Evolutionary conservation across 2,888 invertebrate genomes (phyloP).

Genomic region (Drosophila meridionalis): DNA sequence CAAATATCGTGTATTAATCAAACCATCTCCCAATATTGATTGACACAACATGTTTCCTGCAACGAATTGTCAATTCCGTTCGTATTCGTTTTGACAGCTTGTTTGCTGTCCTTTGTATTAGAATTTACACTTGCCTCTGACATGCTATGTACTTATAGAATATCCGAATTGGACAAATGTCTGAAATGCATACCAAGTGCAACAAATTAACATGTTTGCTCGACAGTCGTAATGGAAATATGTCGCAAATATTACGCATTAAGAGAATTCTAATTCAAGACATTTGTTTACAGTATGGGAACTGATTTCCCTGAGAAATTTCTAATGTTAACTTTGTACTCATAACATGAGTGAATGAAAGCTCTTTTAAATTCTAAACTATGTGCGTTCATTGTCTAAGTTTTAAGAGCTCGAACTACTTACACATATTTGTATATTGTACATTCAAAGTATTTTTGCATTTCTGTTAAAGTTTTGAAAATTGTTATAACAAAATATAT

Average conservation of each 20-base stretch:
- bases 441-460: conserved; percentile 30
- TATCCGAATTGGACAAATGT: conserved; percentile 3
- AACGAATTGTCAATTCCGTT: conserved; percentile 12
- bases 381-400: conserved; percentile 1
- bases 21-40: conserved; percentile 9
- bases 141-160: conserved; percentile 28
- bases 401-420: conserved; percentile 2
- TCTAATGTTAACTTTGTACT: background rate
- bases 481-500: conserved; percentile 16
- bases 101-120: conserved; percentile 4
- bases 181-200: background rate
- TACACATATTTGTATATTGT: conserved; percentile 15
- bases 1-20: conserved; percentile 3
- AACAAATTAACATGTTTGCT: conserved; percentile 23
- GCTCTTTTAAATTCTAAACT: background rate
- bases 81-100: conserved; percentile 9
- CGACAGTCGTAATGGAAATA: conserved; percentile 6
- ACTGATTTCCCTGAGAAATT: background rate
- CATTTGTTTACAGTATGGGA: background rate
- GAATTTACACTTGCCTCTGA: conserved; percentile 15
- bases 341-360: background rate
- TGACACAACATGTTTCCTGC: conserved; percentile 14
- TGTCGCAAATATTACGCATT: conserved; percentile 8
- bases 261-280: background rate
- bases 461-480: conserved; percentile 19